phyloP scores from a whole-genome alignment of 2,113 vertebrate genomes.

The Chascanopsetta lugubris region DNA sequence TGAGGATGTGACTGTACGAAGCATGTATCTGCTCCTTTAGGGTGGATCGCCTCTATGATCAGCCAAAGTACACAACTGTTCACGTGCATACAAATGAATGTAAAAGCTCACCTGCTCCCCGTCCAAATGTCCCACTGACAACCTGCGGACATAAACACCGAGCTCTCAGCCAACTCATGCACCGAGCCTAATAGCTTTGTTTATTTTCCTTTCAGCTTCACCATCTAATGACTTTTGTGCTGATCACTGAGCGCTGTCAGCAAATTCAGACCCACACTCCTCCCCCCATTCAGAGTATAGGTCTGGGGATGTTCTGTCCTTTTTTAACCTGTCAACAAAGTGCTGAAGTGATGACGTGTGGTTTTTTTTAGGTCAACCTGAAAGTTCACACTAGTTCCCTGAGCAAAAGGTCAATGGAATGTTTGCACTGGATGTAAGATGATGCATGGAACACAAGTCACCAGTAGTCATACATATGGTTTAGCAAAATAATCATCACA shows the following conservation, averaged over 20 bases:
- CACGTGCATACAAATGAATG: background rate
- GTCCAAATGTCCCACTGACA: background rate
- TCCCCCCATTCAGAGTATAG: background rate
- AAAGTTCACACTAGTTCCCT: too few relatives aligned
- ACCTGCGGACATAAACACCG: background rate
- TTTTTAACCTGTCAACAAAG: too few relatives aligned
- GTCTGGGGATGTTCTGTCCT: background rate
- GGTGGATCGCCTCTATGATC: background rate
- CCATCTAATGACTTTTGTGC: background rate
- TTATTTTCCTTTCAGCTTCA: background rate
- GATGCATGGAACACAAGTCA: too few relatives aligned
- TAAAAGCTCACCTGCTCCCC: background rate
- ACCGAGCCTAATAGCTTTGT: background rate
- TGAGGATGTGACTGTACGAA: background rate
- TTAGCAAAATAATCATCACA: too few relatives aligned
- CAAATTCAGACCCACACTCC: background rate
- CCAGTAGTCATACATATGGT: too few relatives aligned
- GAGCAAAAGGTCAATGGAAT: too few relatives aligned
- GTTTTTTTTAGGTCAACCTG: too few relatives aligned
- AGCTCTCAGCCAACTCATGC: background rate
- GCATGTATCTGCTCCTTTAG: background rate
- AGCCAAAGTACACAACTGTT: background rate
- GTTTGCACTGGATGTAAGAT: too few relatives aligned
- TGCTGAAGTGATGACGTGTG: too few relatives aligned
- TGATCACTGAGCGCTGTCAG: background rate